Evolutionary conservation across 2,113 vertebrate genomes (phyloP), one percentile per base, ranked within the genome.

Genomic region (Callorhinus ursinus): DNA sequence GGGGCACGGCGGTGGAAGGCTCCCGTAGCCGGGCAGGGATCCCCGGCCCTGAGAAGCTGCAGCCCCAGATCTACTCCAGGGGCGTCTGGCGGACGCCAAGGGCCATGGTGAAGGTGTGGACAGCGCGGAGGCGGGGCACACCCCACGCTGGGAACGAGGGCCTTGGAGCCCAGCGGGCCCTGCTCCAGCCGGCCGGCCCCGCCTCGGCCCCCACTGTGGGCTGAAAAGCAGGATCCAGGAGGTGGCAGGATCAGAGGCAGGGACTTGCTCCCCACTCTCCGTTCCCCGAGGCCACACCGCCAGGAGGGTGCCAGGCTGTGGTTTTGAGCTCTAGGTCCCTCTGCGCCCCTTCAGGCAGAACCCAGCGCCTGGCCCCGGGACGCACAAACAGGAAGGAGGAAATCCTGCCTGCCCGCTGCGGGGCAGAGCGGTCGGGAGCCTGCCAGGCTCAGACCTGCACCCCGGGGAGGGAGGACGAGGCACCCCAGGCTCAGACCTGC

Each of bases 1-100:
- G 7, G 13, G 3, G 42, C 24, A 0, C 26, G 3, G 16, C 1
- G 0, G 12, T 3, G 28, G 33, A 12, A 63, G 55, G 7, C 2
- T 36, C 51, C 63, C 2, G 0, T 3, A 15, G 16, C 10, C 1
- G 6, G 26, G 15, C 24, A 9, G 69, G 8, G 16, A 4, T 18
- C 22, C 21, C 33, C 0, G 5, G 12, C 31, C 53, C 87, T 7
- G 55, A 84, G 57, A n/a, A 36, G 55, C 39, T 28, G 12, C 57
- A 49, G 55, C 31, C 21, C 55, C 61, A 67, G 13, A 28, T 63
- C 83, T 42, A 79, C 31, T 67, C 76, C 72, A 2, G 8, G 5
- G 61, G 49, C 18, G 42, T 22, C 74, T 14, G 0, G 0, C 11
- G 46, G 42, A 65, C 19, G 5, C 10, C 5, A 11, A 18, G n/a